Conservation (phyloP, 2,113 vertebrate species). For the Taxidea taxus region DNA sequence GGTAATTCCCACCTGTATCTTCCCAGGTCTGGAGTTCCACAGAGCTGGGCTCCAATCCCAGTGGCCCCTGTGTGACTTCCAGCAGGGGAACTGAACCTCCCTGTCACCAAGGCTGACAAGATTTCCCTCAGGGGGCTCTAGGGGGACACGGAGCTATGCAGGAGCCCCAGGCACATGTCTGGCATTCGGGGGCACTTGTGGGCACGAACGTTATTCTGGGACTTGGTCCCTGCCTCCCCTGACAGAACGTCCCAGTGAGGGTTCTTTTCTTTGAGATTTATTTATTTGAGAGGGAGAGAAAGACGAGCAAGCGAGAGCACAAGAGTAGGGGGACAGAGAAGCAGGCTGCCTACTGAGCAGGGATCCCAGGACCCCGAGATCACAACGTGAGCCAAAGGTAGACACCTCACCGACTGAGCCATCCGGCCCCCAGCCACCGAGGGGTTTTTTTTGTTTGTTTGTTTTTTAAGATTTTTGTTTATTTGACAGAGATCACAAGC, state of each 20-base stretch:
- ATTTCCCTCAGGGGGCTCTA: neutral
- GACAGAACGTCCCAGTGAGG: too few species aligned
- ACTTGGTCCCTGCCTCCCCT: neutral
- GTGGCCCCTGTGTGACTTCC: neutral
- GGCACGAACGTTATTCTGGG: neutral
- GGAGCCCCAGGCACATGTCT: accelerated
- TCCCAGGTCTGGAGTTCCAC: neutral
- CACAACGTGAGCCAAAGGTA: too few species aligned
- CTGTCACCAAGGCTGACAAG: accelerated
- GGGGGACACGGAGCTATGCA: accelerated
- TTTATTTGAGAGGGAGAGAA: neutral
- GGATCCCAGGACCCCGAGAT: too few species aligned
- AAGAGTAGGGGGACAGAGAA: neutral
- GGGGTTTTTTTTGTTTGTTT: too few species aligned
- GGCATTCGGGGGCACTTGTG: neutral
- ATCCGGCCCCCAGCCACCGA: too few species aligned
- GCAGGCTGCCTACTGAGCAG: neutral
- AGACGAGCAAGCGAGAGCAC: neutral
- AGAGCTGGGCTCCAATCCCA: neutral
- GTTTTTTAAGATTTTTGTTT: too few species aligned
- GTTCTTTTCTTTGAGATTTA: too few species aligned
- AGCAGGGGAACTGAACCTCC: too few species aligned
- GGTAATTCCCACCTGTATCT: neutral
- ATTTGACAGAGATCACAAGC: too few species aligned
- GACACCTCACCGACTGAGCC: too few species aligned